Percentiles rank a stretch among this genome's conserved stretches.
Evolutionary conservation across 1,140 invertebrate genomes (phyloP).

Genomic region (Conus ventricosus): DNA sequence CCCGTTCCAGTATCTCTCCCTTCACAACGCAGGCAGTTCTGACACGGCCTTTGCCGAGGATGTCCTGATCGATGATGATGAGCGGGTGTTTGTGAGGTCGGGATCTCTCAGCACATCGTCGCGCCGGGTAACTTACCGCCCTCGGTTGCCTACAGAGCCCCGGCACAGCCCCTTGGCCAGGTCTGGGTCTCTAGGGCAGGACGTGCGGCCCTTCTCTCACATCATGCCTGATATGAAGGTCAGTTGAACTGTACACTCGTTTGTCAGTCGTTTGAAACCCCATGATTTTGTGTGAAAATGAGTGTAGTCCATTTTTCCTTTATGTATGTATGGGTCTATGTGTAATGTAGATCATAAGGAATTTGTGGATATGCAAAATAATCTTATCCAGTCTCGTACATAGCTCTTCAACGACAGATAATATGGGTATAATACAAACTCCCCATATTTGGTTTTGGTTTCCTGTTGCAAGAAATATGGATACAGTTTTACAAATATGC

Average conservation of each 20-base stretch:
- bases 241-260: conserved; percentile 8
- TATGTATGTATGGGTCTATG: too few relatives aligned
- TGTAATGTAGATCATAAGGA: too few relatives aligned
- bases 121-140: conserved; percentile 55
- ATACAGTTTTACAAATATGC: too few relatives aligned
- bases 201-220: conserved; percentile 61
- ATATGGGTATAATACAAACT: too few relatives aligned
- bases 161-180: conserved; percentile 69
- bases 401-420: too few relatives aligned
- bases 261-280: not conserved
- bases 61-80: conserved; percentile 68
- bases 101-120: conserved; percentile 63
- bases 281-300: too few relatives aligned
- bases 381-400: too few relatives aligned
- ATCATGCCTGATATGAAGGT: conserved; percentile 56
- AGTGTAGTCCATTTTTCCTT: too few relatives aligned
- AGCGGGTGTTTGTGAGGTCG: conserved; percentile 68
- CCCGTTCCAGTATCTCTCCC: conserved; percentile 68
- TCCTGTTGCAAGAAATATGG: too few relatives aligned
- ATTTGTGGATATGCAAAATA: too few relatives aligned
- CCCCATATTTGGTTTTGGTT: too few relatives aligned
- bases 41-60: conserved; percentile 74
- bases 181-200: conserved; percentile 69
- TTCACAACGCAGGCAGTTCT: conserved; percentile 66
- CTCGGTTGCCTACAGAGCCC: conserved; percentile 67